These are phyloP conservation scores for Trichosurus vulpecula DNA, from an alignment of 2,797 vertebrate species.

Conservation along the genomic window DNA sequence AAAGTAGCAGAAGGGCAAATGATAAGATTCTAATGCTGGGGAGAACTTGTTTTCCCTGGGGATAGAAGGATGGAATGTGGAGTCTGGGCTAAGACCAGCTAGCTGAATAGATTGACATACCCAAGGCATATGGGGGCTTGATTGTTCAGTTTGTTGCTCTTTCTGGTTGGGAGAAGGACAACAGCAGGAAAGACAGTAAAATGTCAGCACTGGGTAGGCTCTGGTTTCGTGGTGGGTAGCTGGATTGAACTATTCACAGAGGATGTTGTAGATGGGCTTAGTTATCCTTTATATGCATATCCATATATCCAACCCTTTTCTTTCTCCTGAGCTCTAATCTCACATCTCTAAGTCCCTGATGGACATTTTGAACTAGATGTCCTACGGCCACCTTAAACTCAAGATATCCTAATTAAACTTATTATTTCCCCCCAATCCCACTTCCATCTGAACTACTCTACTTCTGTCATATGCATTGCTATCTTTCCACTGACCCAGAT, in stretches of 20 bases:
- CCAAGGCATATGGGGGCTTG: neutral
- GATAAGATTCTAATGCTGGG: neutral
- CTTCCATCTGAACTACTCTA: neutral
- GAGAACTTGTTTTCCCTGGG: neutral
- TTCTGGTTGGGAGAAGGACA: neutral
- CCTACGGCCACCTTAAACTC: neutral
- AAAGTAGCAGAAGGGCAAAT: neutral
- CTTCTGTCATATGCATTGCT: neutral
- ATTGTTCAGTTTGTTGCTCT: neutral
- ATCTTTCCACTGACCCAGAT: neutral
- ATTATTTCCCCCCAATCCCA: neutral
- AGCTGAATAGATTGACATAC: neutral
- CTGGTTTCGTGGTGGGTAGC: neutral
- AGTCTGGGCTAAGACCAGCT: neutral
- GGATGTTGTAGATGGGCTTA: neutral
- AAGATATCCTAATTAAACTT: neutral
- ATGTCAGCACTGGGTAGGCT: neutral
- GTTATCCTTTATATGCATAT: neutral
- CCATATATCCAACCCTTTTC: neutral
- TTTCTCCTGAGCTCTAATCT: neutral
- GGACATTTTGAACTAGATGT: neutral
- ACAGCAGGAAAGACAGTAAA: neutral
- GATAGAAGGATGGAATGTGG: neutral
- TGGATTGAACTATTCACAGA: neutral
- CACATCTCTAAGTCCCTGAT: neutral